Evolutionary conservation across 2,113 vertebrate species (phyloP).

Genomic region (Centrocercus urophasianus): DNA sequence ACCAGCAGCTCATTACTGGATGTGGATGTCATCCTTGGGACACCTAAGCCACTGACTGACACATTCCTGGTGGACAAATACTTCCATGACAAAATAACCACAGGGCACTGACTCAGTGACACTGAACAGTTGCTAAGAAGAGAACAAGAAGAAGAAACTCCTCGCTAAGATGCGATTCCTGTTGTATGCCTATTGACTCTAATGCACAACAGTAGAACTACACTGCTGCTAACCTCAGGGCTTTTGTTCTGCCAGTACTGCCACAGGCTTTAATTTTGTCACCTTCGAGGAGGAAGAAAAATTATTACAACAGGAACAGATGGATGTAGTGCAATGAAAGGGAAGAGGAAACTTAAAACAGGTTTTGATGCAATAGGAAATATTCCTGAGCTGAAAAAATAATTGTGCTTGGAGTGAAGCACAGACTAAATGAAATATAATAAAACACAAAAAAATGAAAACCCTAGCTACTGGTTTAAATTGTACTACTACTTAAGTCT

Average conservation of each 20-base stretch:
- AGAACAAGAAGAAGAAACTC: not conserved
- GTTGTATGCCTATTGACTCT: fast-evolving
- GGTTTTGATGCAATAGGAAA: not conserved
- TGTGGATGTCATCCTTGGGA: not conserved
- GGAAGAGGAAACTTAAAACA: not conserved
- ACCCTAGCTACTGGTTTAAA: not conserved
- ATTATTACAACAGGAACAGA: not conserved
- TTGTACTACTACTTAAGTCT: not conserved
- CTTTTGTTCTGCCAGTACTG: not conserved
- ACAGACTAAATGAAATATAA: not conserved
- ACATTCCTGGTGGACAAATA: not conserved
- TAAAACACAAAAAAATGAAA: not conserved
- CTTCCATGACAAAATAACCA: not conserved
- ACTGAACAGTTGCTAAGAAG: not conserved
- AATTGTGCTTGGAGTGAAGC: not conserved
- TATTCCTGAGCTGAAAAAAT: not conserved
- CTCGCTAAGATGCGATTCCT: not conserved
- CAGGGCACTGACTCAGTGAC: not conserved
- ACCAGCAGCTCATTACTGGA: not conserved
- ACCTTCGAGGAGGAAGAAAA: not conserved
- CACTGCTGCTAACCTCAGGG: not conserved
- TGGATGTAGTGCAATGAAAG: not conserved
- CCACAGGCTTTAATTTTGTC: not conserved
- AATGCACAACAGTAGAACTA: not conserved
- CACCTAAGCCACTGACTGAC: not conserved